Percentiles rank a stretch among this genome's conserved stretches.
Evolutionary conservation across 2,113 vertebrate genomes (phyloP).

Genomic region (Lasiurus cinereus): DNA sequence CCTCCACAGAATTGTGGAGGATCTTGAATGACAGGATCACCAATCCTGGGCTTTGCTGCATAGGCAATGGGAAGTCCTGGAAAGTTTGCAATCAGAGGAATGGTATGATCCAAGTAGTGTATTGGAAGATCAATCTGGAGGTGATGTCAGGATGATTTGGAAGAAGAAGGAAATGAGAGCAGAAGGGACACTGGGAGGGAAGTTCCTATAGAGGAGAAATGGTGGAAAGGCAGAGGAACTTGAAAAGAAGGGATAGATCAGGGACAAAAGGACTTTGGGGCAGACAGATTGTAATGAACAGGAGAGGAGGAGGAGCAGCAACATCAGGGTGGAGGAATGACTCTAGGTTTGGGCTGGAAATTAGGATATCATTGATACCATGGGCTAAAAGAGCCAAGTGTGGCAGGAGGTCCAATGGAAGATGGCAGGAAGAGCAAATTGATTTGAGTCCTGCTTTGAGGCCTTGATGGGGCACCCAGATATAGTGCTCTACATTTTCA

Average conservation of each 20-base stretch:
- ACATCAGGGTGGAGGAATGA: neutral
- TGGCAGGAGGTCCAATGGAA: neutral
- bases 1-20: neutral
- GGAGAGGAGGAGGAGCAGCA: neutral
- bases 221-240: neutral
- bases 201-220: neutral
- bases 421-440: neutral
- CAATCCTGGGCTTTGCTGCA: neutral
- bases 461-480: neutral
- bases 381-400: neutral
- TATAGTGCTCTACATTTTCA: neutral
- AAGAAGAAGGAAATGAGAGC: neutral
- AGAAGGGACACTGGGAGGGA: neutral
- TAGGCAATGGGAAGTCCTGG: neutral
- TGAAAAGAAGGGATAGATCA: neutral
- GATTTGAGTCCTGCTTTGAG: neutral
- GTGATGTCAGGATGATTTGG: too few relatives aligned
- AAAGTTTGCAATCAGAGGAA: neutral
- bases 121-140: neutral
- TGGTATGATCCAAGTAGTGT: neutral
- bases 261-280: neutral
- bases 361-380: neutral
- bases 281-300: neutral
- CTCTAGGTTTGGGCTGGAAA: neutral
- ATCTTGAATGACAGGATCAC: neutral